Evolutionary conservation across 2,888 invertebrate species (phyloP).

Genomic region (Bombylius major): DNA sequence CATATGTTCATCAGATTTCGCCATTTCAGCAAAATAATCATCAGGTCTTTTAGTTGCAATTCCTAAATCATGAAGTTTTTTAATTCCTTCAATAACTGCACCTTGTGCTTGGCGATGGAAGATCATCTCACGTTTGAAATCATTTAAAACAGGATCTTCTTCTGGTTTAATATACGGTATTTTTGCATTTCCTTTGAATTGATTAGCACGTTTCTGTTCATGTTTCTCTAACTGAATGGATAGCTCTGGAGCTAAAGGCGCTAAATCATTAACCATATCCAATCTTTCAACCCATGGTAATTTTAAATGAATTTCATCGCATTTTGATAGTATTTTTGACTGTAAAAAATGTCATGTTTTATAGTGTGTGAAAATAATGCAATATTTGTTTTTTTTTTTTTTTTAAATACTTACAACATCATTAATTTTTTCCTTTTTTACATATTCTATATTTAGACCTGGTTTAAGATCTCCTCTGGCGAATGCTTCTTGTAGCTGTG

Average conservation of each 20-base stretch:
- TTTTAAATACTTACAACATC: conserved; percentile 49
- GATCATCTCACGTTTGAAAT: conserved; percentile 80
- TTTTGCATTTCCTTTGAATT: conserved; percentile 57
- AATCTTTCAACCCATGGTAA: conserved; percentile 79
- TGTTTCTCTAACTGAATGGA: conserved; percentile 64
- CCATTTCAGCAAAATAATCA: conserved; percentile 99
- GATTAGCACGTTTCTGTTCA: conserved; percentile 52
- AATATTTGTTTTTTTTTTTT: too few relatives aligned
- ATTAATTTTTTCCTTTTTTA: conserved; percentile 48
- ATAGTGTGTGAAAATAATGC: too few relatives aligned
- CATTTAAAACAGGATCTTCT: conserved; percentile 73
- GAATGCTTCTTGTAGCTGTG: conserved; percentile 81
- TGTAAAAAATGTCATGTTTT: conserved; percentile 12
- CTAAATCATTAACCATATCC: conserved; percentile 62
- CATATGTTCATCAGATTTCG: conserved; percentile 95
- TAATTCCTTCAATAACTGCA: conserved; percentile 69
- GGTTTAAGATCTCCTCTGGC: conserved; percentile 73
- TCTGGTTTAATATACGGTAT: conserved; percentile 47
- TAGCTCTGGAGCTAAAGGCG: conserved; percentile 74
- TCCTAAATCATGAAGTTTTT: conserved; percentile 58
- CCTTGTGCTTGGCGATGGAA: conserved; percentile 81
- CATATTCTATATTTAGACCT: conserved; percentile 61
- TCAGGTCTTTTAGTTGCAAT: conserved; percentile 76
- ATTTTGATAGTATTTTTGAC: conserved; percentile 48
- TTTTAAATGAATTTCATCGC: conserved; percentile 55